phyloP scores from a whole-genome alignment of 2,113 vertebrate genomes.

The Vulpes vulpes region DNA sequence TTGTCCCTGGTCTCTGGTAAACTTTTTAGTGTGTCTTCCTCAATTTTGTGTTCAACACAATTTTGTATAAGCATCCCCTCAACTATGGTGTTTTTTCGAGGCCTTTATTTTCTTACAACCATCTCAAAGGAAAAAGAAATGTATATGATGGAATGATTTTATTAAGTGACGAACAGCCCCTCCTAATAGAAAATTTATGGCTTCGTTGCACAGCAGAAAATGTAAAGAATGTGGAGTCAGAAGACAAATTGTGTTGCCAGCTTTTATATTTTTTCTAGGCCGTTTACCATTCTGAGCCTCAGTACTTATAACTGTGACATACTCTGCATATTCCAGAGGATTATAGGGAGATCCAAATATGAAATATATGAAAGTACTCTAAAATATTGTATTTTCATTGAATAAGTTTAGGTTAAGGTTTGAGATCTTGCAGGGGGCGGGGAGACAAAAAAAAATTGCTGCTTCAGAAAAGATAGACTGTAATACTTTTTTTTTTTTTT shows the following conservation, averaged over 20 bases:
- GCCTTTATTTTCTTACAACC: slow-evolving; percentile 34
- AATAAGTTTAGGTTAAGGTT: slow-evolving; percentile 54
- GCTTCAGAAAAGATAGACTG: neutral
- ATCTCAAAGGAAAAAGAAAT: slow-evolving; percentile 37
- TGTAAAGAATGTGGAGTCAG: neutral
- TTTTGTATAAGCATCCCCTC: neutral
- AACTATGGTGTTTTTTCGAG: neutral
- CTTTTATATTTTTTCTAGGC: slow-evolving; percentile 22
- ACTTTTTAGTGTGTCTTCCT: slow-evolving; percentile 17
- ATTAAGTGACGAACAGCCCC: neutral
- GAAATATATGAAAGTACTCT: neutral
- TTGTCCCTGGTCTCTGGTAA: neutral
- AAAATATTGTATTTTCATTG: slow-evolving; percentile 6
- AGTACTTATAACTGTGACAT: neutral
- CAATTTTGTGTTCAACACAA: slow-evolving; percentile 7
- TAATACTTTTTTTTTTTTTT: slow-evolving; percentile 81
- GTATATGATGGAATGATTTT: neutral
- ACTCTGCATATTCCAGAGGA: neutral
- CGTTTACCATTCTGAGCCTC: neutral
- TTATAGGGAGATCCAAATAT: neutral
- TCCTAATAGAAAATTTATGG: neutral
- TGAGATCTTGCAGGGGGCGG: neutral
- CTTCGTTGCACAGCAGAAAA: slow-evolving; percentile 25
- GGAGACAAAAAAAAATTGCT: slow-evolving; percentile 9
- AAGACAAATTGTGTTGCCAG: slow-evolving; percentile 1